A percentile compares a stretch with the other conserved stretches of the same genome.
These are phyloP conservation scores for Rhagonycha lutea DNA, from an alignment of 2,888 invertebrate genomes.

Conservation along the genomic window DNA sequence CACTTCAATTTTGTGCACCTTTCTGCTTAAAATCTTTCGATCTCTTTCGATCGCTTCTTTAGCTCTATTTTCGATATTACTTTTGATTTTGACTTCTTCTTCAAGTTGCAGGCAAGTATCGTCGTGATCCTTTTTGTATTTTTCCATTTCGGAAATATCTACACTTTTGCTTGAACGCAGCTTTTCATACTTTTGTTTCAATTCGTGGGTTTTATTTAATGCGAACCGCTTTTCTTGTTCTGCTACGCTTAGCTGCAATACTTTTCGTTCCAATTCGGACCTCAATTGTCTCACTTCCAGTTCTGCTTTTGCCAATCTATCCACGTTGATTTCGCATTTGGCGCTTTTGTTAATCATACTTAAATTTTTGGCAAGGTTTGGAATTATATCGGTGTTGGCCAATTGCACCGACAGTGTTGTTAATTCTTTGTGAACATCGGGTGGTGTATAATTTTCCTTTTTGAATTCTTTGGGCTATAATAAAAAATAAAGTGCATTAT, in stretches of 20 bases:
- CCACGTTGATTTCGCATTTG: background rate
- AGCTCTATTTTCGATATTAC: background rate
- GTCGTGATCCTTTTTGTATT: slow-evolving; percentile 25
- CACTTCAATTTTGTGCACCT: slow-evolving; percentile 13
- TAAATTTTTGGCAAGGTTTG: background rate
- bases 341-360: background rate
- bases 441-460: background rate
- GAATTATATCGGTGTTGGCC: background rate
- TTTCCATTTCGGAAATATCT: slow-evolving; percentile 11
- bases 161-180: slow-evolving; percentile 7
- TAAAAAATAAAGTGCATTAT: background rate
- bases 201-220: slow-evolving; percentile 24
- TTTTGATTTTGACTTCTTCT: slow-evolving; percentile 6
- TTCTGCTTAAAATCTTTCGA: slow-evolving; percentile 1
- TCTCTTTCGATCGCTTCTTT: slow-evolving; percentile 14
- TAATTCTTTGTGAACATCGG: background rate
- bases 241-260: slow-evolving; percentile 17
- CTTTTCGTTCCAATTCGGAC: background rate
- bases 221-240: slow-evolving; percentile 26
- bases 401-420: background rate
- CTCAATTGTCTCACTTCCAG: background rate
- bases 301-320: background rate
- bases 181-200: slow-evolving; percentile 29
- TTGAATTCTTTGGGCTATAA: background rate
- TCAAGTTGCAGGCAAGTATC: slow-evolving; percentile 21